A percentile compares a stretch with the other conserved stretches of the same genome.
Evolutionary conservation across 1,140 invertebrate genomes (phyloP).

Genomic region (Helicoverpa zea): DNA sequence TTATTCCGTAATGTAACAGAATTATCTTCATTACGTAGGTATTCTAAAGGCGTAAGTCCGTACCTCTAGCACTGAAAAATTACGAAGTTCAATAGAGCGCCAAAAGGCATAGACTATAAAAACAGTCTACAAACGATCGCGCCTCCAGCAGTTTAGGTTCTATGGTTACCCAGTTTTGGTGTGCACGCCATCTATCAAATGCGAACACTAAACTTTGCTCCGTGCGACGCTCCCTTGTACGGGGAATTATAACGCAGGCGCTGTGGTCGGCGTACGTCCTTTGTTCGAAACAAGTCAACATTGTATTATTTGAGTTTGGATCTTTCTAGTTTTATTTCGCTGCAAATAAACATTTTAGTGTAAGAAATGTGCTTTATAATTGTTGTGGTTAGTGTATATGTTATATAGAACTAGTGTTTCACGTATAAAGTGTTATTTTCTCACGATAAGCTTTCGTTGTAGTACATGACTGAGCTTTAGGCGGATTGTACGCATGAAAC

Average conservation of each 20-base stretch:
- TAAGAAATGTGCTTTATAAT: conserved; percentile 76
- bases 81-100: no score
- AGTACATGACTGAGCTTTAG: conserved; percentile 81
- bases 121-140: conserved; percentile 37
- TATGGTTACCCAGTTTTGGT: conserved; percentile 47
- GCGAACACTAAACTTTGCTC: conserved; percentile 60
- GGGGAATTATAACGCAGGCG: conserved; percentile 82
- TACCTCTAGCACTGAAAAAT: no score
- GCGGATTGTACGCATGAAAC: conserved; percentile 89
- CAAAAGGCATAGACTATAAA: conserved; percentile 30
- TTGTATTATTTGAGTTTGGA: conserved; percentile 78
- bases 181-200: conserved; percentile 77
- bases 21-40: no score
- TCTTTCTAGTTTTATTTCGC: conserved; percentile 75
- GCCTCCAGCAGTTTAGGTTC: conserved; percentile 30
- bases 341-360: conserved; percentile 69
- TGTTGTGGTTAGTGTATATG: conserved; percentile 64
- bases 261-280: conserved; percentile 85
- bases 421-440: conserved; percentile 58
- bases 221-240: conserved; percentile 77
- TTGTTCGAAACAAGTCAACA: conserved; percentile 87
- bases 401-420: conserved; percentile 62
- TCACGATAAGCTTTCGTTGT: conserved; percentile 75
- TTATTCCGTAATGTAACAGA: no score
- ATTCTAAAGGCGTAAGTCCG: no score